A percentile compares a stretch with the other conserved stretches of the same genome.
Conservation (phyloP, 1,140 invertebrate genomes). For the Trissolcus basalis region DNA sequence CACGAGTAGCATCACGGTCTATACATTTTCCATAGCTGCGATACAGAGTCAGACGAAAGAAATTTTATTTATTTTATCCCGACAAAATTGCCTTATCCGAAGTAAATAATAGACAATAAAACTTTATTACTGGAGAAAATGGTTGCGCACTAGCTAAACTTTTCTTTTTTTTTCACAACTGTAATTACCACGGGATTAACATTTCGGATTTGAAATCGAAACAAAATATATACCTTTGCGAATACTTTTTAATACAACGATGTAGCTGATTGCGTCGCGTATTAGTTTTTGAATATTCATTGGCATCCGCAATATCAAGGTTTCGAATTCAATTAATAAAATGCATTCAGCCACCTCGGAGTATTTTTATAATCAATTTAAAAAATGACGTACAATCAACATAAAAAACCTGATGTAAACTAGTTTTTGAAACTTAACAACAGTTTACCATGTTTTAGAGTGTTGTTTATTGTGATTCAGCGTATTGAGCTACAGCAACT, state of each 20-base stretch:
- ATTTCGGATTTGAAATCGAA: background rate
- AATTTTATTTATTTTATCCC: slow-evolving; percentile 12
- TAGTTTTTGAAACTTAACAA: background rate
- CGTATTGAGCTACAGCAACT: too few relatives aligned
- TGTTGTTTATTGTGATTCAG: too few relatives aligned
- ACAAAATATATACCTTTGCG: background rate
- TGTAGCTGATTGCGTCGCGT: slow-evolving; percentile 2
- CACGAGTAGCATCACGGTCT: background rate
- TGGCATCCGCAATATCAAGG: slow-evolving; percentile 26
- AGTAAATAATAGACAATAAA: slow-evolving; percentile 18
- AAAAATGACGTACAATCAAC: slow-evolving; percentile 2
- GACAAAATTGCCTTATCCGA: background rate
- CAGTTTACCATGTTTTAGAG: too few relatives aligned
- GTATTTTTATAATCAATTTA: slow-evolving; percentile 30
- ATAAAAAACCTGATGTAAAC: background rate
- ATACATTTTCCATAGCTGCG: slow-evolving; percentile 10
- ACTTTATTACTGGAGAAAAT: slow-evolving; percentile 1
- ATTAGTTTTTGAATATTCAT: slow-evolving; percentile 35
- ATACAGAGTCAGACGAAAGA: slow-evolving; percentile 3
- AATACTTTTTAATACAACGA: slow-evolving; percentile 5
- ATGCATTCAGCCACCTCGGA: slow-evolving; percentile 16
- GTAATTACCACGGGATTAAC: background rate
- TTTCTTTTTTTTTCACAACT: slow-evolving; percentile 1
- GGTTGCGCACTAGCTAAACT: background rate
- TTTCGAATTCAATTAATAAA: slow-evolving; percentile 33